These are phyloP conservation scores for Limanda limanda DNA, from an alignment of 2,113 vertebrate species.

Conservation along the genomic window DNA sequence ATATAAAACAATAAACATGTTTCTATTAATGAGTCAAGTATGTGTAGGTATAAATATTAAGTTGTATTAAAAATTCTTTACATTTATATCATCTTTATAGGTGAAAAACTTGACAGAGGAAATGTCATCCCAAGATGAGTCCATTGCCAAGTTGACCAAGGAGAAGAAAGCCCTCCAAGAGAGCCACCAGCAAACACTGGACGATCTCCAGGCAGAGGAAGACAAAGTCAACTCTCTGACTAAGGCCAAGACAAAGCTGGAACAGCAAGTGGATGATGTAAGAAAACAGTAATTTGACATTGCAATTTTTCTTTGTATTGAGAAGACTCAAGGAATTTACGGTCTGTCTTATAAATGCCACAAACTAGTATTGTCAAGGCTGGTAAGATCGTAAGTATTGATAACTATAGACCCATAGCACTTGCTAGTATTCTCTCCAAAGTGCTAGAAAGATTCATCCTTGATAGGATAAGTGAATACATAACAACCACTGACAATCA, in stretches of 20 bases:
- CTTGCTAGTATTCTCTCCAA: too few relatives aligned
- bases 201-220: constrained; percentile 88
- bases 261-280: constrained; percentile 84
- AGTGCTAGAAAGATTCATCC: too few relatives aligned
- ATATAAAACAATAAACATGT: too few relatives aligned
- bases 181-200: constrained; percentile 86
- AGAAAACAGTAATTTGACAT: constrained; percentile 3
- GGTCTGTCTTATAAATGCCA: background rate
- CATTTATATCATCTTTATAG: constrained; percentile 19
- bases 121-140: constrained; percentile 84
- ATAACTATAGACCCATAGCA: too few relatives aligned
- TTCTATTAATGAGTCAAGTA: too few relatives aligned
- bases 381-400: too few relatives aligned
- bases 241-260: constrained; percentile 82
- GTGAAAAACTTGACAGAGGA: constrained; percentile 80
- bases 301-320: background rate
- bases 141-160: constrained; percentile 85
- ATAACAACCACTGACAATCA: too few relatives aligned
- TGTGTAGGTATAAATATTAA: background rate
- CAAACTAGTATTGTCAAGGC: too few relatives aligned
- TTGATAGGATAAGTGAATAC: too few relatives aligned
- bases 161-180: constrained; percentile 90
- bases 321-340: background rate
- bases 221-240: constrained; percentile 87
- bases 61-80: too few relatives aligned